Evolutionary conservation across 2,113 vertebrate species (phyloP).

Genomic region (Mastomys natalensis): DNA sequence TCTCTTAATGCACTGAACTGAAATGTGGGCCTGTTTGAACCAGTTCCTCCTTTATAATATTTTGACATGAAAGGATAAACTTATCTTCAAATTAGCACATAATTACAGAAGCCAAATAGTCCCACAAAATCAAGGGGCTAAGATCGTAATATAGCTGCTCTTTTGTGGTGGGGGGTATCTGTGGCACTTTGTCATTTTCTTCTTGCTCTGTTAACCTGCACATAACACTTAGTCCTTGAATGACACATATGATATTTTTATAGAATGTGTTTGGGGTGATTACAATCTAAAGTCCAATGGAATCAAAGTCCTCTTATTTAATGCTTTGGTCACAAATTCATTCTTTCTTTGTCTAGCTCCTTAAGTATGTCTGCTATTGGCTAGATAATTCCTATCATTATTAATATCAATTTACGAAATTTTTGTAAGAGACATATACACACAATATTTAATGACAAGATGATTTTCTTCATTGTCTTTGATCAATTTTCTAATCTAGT

Average conservation of each 20-base stretch:
- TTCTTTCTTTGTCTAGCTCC: not conserved
- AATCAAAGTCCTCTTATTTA: slow-evolving; percentile 57
- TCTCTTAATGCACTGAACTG: slow-evolving; percentile 80
- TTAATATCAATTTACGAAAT: too few species aligned
- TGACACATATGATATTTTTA: slow-evolving; percentile 56
- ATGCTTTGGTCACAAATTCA: slow-evolving; percentile 38
- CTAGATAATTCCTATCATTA: not conserved
- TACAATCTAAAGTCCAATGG: slow-evolving; percentile 50
- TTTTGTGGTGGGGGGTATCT: slow-evolving; percentile 63
- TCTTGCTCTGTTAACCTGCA: slow-evolving; percentile 47
- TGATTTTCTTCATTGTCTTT: not conserved
- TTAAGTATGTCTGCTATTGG: slow-evolving; percentile 58
- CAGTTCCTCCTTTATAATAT: slow-evolving; percentile 72
- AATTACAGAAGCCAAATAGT: not conserved
- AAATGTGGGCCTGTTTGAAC: slow-evolving; percentile 77
- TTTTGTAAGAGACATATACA: not conserved
- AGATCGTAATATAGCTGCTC: slow-evolving; percentile 59
- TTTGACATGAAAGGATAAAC: slow-evolving; percentile 67
- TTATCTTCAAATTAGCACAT: slow-evolving; percentile 13
- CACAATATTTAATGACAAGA: not conserved
- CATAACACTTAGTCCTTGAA: slow-evolving; percentile 48
- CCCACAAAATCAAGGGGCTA: slow-evolving; percentile 75
- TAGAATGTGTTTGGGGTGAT: not conserved
- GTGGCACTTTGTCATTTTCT: slow-evolving; percentile 29
- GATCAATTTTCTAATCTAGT: not conserved